Evolutionary conservation across 2,888 invertebrate species (phyloP), one percentile per base, ranked within the genome.

Genomic region (Hydrotaea cyrtoneurina): DNA sequence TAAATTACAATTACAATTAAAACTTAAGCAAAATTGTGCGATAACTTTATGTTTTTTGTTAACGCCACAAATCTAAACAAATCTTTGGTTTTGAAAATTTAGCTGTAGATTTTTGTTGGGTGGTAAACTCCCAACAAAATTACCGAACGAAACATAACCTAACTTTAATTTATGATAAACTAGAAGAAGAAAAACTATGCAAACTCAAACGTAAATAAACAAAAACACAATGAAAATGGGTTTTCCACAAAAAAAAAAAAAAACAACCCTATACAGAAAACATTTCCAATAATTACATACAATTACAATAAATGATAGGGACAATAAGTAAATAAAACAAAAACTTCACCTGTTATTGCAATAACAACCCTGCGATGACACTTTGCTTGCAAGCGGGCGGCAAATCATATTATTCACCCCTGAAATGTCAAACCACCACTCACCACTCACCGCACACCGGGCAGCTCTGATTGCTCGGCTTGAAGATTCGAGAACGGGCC

Each of bases 21-120:
- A 78, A 57, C 39, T 71, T 39, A 78, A 21, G 23, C 21, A 10
- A 76, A 62, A 46, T 77, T 5, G 7, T 7, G 7, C 3, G 3
- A 26, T 50, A 31, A 10, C 26, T 26, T 69, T 8, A 26, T 31
- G 39, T n/a, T 39, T 43, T 69, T 19, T 77, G 2, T 11, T 43
- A 69, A 23, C 13, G 59, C 50, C 39, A 23, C 66, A 46, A 21
- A n/a, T 39, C 85, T 88, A 80, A 87, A 88, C 86, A 85, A 62
- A 86, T 89, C 88, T 90, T 90, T 90, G 90, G 90, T 90, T 62
- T 75, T 19, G 15, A 59, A 62, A 89, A 88, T 81, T 88, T 90
- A 90, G 90, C 90, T 90, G 90, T 87, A 90, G 89, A 50, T 73
- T 43, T 74, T 79, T 59, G 73, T 74, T 23, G 39, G 55, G 50